Base-by-base conservation (phyloP, 2,113 vertebrate species). In the Cromileptes altivelis region DNA sequence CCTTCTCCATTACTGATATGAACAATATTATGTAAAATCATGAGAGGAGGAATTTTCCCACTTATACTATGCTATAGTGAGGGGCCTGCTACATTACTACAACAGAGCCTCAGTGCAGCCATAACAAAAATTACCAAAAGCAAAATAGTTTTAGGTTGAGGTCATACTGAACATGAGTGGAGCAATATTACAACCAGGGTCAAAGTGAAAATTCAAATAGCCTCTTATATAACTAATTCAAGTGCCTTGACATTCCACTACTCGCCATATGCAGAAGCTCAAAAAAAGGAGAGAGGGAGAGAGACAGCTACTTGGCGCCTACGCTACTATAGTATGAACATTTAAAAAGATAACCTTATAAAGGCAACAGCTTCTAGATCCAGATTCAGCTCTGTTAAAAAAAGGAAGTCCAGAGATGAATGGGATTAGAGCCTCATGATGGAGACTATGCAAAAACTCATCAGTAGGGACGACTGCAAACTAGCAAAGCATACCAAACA, bases 221-320 rank as follows among this genome's bases (percentile, higher is more conserved):
- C 58, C 40, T 87, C 61, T 92, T 92, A 92, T 47, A 27, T 82
- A 92, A 92, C 77, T 12, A 25, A 64, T 64, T 89, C 47, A 89
- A 88, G 82, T 61, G 65, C 53, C 33, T 19, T 62, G 70, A 85
- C 83, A 85, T 80, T 80, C 72, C 53, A 55, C 18, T 68, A 53
- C 18, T 75, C 65, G 70, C 86, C 78, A 85, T 80, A 72, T 37
- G 81, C 60, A 84, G 14, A 50, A 37, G 74, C 80, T 83, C 70
- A 80, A 77, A 83, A 73, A 73, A 17, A 30, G 27, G 65, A 5
- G 27, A 19, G 49, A 53, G 81, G 37, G 65, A 73, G 80, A 47
- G 68, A 63, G 67, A 70, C 70, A 80, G 52, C 23, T 45, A 65
- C 52, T 78, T 81, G 72, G 80, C 74, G 6, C 25, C n/a, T 47